Evolutionary conservation across 2,797 vertebrate species (phyloP).

Genomic region (Amblyraja radiata): DNA sequence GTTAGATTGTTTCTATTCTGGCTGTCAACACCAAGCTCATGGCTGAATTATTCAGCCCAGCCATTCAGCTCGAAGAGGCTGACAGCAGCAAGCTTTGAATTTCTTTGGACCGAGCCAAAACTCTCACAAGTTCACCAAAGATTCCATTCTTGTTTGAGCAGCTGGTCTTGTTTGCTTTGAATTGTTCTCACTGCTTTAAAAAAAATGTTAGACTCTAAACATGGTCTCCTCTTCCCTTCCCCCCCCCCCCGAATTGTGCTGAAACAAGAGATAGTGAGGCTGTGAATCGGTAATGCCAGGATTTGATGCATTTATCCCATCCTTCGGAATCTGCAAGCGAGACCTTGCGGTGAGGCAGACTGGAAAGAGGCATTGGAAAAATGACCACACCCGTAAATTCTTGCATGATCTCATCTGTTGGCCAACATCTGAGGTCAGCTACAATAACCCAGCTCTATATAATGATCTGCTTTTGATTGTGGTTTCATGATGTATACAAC

Average conservation of each 20-base stretch:
- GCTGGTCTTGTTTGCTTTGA: constrained; percentile 1
- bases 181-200: neutral
- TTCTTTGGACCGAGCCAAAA: neutral
- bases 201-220: neutral
- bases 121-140: neutral
- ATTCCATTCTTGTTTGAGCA: neutral
- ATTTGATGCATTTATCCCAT: neutral
- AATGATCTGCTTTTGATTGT: neutral
- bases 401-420: neutral
- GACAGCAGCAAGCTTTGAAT: neutral
- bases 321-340: neutral
- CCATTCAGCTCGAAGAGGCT: neutral
- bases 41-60: neutral
- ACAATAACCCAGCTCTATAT: neutral
- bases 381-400: neutral
- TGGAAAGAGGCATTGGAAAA: neutral
- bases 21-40: neutral
- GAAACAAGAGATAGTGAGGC: neutral
- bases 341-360: neutral
- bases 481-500: neutral
- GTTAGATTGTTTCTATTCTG: neutral
- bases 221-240: neutral
- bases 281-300: neutral
- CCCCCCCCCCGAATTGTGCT: neutral
- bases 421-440: neutral